Base-by-base conservation (phyloP, 2,888 invertebrate species). In the Aspidapion aeneum region DNA sequence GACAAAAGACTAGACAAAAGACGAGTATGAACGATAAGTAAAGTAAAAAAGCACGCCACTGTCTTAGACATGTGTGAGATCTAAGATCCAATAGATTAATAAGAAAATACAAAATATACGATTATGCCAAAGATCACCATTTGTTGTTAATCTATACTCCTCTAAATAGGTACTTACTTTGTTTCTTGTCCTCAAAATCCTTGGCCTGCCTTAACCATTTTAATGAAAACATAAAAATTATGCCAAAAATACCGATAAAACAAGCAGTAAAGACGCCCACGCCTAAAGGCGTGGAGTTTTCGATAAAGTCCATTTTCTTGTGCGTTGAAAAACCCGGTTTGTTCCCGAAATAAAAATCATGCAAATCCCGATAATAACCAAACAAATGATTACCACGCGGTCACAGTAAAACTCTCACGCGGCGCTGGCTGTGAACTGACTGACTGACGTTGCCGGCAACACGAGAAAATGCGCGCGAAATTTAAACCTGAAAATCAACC, bases 291-390 rank as follows among this genome's bases (percentile, higher is more conserved):
- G 71, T 69, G 66, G 68, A 73, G 20, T 77, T 71, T 21, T 57
- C 66, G 63, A 82, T 79, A 18, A 79, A 74, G 63, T 76, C 75
- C 73, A 74, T 74, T 67, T 69, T 77, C 57, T 21, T 59, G 56
- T 22, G 60, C 17, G 20, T 35, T 50, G 17, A 52, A 58, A 58
- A 59, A 55, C 18, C 58, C 55, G n/a, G 9, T 22, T 50, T 22
- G 49, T 35, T 48, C 57, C 35, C 22, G 21, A 61, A 54, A 63
- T 48, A 19, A 54, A 21, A 9, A 21, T 57, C 61, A 57, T 61
- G 7, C 55, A 49, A 59, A 50, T 50, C 22, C 55, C 58, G 50
- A 18, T 16, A 20, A 20, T 20, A 17, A 51, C 20, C 50, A 50
- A 18, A 1, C 59, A 57, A 57, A 57, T n/a, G 20, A n/a, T n/a